Percentiles rank a stretch among this genome's conserved stretches.
phyloP scores from a whole-genome alignment of 2,797 vertebrate genomes.

The Ibycter americanus region DNA sequence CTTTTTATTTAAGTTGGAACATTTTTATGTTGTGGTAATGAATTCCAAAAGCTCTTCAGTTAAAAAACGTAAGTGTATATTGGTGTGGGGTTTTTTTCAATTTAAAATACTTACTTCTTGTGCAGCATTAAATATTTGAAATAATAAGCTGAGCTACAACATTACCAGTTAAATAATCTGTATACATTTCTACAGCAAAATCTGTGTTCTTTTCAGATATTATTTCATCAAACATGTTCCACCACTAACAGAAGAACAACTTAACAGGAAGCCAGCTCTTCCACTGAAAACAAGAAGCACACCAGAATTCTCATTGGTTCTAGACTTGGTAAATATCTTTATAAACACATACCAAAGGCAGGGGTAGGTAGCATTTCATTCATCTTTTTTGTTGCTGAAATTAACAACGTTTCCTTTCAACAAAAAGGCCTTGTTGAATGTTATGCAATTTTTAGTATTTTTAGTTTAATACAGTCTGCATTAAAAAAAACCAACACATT shows the following conservation, averaged over 20 bases:
- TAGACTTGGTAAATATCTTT: slow-evolving; percentile 88
- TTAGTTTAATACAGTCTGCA: background rate
- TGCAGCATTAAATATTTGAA: background rate
- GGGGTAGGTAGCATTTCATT: background rate
- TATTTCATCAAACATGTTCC: slow-evolving; percentile 99
- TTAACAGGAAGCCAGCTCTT: slow-evolving; percentile 96
- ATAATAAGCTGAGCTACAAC: background rate
- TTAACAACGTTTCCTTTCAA: background rate
- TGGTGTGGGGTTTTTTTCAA: background rate
- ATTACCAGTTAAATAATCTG: background rate
- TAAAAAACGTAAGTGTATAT: background rate
- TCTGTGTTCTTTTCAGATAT: slow-evolving; percentile 81
- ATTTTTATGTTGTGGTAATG: background rate
- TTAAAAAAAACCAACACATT: background rate
- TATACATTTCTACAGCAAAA: background rate
- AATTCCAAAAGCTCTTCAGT: background rate
- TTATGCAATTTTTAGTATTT: background rate
- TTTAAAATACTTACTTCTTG: background rate
- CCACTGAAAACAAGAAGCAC: slow-evolving; percentile 98
- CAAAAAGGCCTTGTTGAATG: background rate
- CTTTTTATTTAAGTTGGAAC: background rate
- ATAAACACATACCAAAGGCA: background rate
- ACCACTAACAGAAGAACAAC: slow-evolving; percentile 96
- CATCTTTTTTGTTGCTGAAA: background rate
- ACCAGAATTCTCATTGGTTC: slow-evolving; percentile 95